phyloP scores from a whole-genome alignment of 2,113 vertebrate species.

The Channa maculata region DNA sequence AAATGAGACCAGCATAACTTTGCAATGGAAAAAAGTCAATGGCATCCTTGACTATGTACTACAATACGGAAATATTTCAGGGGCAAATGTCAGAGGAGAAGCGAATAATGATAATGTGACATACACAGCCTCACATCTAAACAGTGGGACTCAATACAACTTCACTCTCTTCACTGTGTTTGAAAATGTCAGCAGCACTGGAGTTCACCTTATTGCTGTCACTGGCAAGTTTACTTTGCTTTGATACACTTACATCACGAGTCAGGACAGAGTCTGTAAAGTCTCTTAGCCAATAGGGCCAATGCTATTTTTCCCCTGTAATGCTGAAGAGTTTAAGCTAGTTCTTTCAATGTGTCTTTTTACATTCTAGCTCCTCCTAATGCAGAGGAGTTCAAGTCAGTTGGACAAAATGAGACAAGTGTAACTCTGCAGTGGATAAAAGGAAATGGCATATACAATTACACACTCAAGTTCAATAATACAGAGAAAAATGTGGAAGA shows the following conservation, averaged over 20 bases:
- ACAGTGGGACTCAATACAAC: not conserved
- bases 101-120: fast-evolving
- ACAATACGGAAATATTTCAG: fast-evolving
- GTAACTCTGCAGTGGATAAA: slow-evolving; percentile 52
- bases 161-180: slow-evolving; percentile 46
- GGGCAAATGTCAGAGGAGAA: fast-evolving
- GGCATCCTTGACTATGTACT: not conserved
- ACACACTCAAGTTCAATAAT: too few relatives aligned
- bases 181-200: not conserved
- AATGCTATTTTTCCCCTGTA: not conserved
- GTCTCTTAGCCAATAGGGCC: too few relatives aligned
- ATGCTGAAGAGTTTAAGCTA: too few relatives aligned
- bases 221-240: slow-evolving; percentile 32
- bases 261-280: too few relatives aligned
- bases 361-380: not conserved
- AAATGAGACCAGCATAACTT: slow-evolving; percentile 43
- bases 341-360: too few relatives aligned
- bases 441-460: too few relatives aligned
- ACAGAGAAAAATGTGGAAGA: too few relatives aligned
- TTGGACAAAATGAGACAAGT: slow-evolving; percentile 14
- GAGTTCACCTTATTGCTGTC: not conserved
- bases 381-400: not conserved
- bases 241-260: too few relatives aligned
- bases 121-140: not conserved
- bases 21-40: slow-evolving; percentile 41